A percentile compares a stretch with the other conserved stretches of the same genome.
phyloP scores from a whole-genome alignment of 2,888 invertebrate species.

The Actias luna region DNA sequence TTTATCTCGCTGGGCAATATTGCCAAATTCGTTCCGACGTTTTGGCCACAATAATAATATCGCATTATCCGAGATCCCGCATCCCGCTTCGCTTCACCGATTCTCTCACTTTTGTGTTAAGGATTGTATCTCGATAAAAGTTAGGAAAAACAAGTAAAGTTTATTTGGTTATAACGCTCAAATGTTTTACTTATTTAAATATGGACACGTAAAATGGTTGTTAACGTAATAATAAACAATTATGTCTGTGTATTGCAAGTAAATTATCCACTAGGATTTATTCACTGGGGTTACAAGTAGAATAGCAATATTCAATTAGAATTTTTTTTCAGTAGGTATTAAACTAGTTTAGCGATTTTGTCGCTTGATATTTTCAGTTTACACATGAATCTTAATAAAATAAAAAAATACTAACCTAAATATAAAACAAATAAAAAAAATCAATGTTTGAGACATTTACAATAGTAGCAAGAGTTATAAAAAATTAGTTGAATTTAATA shows the following conservation, averaged over 20 bases:
- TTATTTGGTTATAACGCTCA: neutral
- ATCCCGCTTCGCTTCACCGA: conserved; percentile 44
- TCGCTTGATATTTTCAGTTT: no score
- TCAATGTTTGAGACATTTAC: no score
- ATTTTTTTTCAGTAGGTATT: no score
- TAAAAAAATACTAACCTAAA: no score
- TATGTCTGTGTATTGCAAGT: no score
- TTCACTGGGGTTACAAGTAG: no score
- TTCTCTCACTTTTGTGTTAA: conserved; percentile 35
- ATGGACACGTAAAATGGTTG: neutral
- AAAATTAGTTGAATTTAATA: neutral
- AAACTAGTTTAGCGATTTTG: no score
- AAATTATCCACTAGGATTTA: no score
- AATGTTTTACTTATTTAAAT: neutral
- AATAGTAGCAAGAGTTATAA: neutral
- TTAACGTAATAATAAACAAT: neutral
- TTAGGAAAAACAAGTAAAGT: conserved; percentile 33
- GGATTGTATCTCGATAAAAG: conserved; percentile 40
- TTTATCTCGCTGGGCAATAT: conserved; percentile 43
- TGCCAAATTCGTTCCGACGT: conserved; percentile 55
- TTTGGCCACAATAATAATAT: conserved; percentile 64
- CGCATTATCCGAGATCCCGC: conserved; percentile 60
- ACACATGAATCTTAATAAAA: no score
- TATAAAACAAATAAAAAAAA: no score
- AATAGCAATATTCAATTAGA: no score